Evolutionary conservation across 2,888 invertebrate species (phyloP).

Genomic region (Conomelus anceps): DNA sequence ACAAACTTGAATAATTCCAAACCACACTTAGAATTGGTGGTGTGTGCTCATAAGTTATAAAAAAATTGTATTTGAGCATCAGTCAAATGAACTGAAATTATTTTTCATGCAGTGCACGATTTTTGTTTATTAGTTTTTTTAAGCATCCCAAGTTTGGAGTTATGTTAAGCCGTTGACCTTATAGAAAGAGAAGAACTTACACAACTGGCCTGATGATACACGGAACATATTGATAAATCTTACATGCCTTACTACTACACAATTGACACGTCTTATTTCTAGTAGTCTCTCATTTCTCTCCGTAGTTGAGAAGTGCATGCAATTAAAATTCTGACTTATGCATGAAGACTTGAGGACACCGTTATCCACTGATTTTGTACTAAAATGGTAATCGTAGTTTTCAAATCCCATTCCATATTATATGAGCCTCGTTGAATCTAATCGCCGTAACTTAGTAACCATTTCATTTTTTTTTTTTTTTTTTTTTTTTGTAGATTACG

Average conservation of each 20-base stretch:
- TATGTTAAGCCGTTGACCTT: background rate
- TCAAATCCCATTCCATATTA: background rate
- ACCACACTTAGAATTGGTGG: background rate
- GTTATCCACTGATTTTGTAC: background rate
- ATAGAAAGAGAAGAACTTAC: background rate
- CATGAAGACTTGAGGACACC: background rate
- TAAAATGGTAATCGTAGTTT: background rate
- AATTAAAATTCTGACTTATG: background rate
- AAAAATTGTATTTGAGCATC: background rate
- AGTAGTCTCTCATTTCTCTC: background rate
- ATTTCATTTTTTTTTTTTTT: background rate
- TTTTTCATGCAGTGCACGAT: background rate
- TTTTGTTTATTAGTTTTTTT: background rate
- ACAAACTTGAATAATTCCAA: background rate
- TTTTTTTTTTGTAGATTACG: no score
- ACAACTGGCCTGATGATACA: background rate
- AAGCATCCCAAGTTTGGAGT: background rate
- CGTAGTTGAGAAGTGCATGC: background rate
- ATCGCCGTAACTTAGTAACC: background rate
- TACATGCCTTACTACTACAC: background rate
- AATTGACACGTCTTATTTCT: background rate
- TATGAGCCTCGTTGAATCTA: background rate
- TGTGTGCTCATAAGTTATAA: background rate
- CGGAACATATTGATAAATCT: background rate
- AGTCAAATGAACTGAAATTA: background rate